phyloP scores from a whole-genome alignment of 2,888 invertebrate genomes.

The Phyllotreta cruciferae region DNA sequence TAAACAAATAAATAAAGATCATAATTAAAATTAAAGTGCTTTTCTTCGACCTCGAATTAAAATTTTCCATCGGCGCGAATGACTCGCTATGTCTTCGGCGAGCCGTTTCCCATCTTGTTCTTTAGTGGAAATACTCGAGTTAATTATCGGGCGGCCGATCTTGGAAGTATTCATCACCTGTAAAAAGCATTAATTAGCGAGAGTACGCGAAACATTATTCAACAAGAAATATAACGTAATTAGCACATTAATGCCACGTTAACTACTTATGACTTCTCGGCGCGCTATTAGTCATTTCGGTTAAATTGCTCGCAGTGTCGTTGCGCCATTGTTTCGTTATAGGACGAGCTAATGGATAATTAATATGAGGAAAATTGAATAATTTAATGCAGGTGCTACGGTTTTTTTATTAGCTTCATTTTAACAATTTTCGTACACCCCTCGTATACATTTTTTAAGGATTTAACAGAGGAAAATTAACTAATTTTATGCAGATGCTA shows the following conservation, averaged over 20 bases:
- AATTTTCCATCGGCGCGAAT: background rate
- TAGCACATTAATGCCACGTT: constrained; percentile 35
- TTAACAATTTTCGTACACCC: too few species aligned
- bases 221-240: constrained; percentile 36
- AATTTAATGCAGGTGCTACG: too few species aligned
- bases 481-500: too few species aligned
- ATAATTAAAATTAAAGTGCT: background rate
- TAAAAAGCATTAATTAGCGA: constrained; percentile 38
- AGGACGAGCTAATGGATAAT: too few species aligned
- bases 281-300: constrained; percentile 20
- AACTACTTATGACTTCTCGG: constrained; percentile 30
- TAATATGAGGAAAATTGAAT: too few species aligned
- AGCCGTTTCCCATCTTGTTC: background rate
- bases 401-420: too few species aligned
- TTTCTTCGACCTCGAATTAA: too few species aligned
- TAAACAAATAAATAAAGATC: constrained; percentile 23
- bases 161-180: constrained; percentile 30
- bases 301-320: too few species aligned
- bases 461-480: too few species aligned
- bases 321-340: too few species aligned
- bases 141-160: constrained; percentile 40
- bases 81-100: background rate
- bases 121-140: constrained; percentile 43
- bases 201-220: constrained; percentile 33
- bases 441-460: too few species aligned